Conservation (phyloP, 2,797 vertebrate species). For the Nothura maculosa region DNA sequence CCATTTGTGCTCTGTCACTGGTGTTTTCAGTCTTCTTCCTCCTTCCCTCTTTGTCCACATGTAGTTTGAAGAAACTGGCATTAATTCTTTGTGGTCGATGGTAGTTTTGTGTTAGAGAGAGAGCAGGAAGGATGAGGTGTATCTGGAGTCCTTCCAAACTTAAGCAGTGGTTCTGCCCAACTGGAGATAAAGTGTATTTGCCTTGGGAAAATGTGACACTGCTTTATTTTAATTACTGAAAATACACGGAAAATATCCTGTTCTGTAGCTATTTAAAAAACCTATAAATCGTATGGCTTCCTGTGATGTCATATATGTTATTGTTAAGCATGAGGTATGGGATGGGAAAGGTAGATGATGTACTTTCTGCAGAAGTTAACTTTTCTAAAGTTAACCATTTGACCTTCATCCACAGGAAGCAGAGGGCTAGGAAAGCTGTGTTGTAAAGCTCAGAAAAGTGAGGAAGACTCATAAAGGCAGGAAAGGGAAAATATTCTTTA, state of each 20-base stretch:
- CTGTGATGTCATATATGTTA: slow-evolving; percentile 55
- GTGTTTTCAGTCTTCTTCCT: not conserved
- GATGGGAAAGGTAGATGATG: slow-evolving; percentile 44
- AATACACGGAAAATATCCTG: slow-evolving; percentile 48
- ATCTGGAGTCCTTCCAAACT: not conserved
- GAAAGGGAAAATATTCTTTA: slow-evolving; percentile 51
- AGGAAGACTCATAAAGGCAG: slow-evolving; percentile 60
- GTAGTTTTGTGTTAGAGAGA: not conserved
- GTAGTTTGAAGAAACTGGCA: not conserved
- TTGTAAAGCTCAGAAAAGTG: slow-evolving; percentile 15
- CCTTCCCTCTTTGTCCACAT: fast-evolving
- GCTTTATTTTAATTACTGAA: slow-evolving; percentile 52
- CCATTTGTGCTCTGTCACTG: not conserved
- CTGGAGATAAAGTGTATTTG: not conserved
- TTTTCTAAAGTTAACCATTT: slow-evolving; percentile 46
- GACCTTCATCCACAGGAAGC: slow-evolving; percentile 32
- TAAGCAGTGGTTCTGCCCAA: not conserved
- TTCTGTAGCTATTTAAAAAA: slow-evolving; percentile 64
- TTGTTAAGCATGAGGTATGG: slow-evolving; percentile 55
- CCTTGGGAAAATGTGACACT: slow-evolving; percentile 47
- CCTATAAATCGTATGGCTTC: slow-evolving; percentile 55
- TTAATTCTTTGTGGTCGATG: not conserved
- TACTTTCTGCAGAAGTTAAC: slow-evolving; percentile 47
- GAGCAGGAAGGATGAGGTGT: not conserved
- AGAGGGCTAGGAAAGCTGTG: slow-evolving; percentile 35